phyloP scores from a whole-genome alignment of 1,140 invertebrate genomes.

The Drosophila insularis region DNA sequence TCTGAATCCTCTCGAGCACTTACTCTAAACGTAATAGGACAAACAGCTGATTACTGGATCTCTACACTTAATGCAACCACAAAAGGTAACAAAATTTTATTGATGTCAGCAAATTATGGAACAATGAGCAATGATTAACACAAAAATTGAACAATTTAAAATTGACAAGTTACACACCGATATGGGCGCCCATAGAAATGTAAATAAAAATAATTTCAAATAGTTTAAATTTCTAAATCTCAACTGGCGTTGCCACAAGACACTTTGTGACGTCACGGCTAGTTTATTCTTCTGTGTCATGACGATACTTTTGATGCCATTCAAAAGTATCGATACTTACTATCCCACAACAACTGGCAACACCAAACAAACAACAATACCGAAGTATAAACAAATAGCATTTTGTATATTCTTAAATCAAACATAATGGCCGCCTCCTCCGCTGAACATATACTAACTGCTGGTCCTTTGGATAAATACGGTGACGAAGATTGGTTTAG shows the following conservation, averaged over 20 bases:
- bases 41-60: not conserved
- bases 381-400: constrained; percentile 4
- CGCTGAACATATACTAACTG: constrained; percentile 45
- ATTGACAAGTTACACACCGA: not conserved
- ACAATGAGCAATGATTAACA: not conserved
- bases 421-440: constrained; percentile 47
- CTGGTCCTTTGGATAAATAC: constrained; percentile 63
- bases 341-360: not conserved
- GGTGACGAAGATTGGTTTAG: constrained; percentile 71
- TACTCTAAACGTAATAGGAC: not conserved
- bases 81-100: not conserved
- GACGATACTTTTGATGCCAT: not conserved
- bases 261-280: not conserved
- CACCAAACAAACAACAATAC: constrained; percentile 26
- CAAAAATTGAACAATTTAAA: not conserved
- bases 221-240: too few species aligned
- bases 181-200: not conserved
- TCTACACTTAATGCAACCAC: not conserved
- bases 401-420: constrained; percentile 8
- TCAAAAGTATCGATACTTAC: constrained; percentile 1
- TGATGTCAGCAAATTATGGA: not conserved
- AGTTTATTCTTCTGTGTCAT: not conserved
- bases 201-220: not conserved
- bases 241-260: not conserved
- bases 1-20: not conserved